A percentile compares a stretch with the other conserved stretches of the same genome.
phyloP scores from a whole-genome alignment of 1,140 invertebrate genomes.

The Drosophila sproati region DNA sequence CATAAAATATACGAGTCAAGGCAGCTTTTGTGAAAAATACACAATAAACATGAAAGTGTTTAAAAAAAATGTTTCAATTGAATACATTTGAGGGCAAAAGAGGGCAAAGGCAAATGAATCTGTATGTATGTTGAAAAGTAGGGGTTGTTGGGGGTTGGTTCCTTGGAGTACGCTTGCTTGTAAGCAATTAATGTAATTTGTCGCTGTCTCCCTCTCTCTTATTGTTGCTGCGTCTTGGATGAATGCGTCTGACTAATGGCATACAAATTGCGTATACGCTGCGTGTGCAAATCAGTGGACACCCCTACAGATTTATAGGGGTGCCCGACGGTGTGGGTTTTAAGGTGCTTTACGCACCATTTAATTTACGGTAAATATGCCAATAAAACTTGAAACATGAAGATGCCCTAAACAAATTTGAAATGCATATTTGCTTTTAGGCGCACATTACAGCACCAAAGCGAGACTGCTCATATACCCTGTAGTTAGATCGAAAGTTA shows the following conservation, averaged over 20 bases:
- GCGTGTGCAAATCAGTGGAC: slow-evolving; percentile 42
- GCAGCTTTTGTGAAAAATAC: slow-evolving; percentile 53
- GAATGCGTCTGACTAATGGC: slow-evolving; percentile 46
- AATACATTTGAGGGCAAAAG: slow-evolving; percentile 36
- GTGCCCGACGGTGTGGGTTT: neutral
- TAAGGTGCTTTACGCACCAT: slow-evolving; percentile 67
- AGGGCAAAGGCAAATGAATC: slow-evolving; percentile 29
- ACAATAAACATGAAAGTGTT: slow-evolving; percentile 39
- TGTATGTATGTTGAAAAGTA: slow-evolving; percentile 32
- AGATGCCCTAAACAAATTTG: slow-evolving; percentile 49
- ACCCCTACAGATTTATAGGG: slow-evolving; percentile 36
- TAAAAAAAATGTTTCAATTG: slow-evolving; percentile 64
- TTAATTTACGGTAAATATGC: slow-evolving; percentile 80
- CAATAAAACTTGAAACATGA: slow-evolving; percentile 77
- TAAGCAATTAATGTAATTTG: slow-evolving; percentile 78
- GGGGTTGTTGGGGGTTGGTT: slow-evolving; percentile 21
- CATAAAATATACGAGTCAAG: slow-evolving; percentile 12
- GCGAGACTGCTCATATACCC: too few relatives aligned
- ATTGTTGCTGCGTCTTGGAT: slow-evolving; percentile 11
- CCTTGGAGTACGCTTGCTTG: slow-evolving; percentile 29
- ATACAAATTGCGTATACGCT: slow-evolving; percentile 75
- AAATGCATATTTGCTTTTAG: slow-evolving; percentile 69
- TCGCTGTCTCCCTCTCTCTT: slow-evolving; percentile 15
- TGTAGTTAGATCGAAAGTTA: too few relatives aligned
- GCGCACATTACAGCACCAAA: neutral